Base-by-base conservation (phyloP, 2,797 vertebrate species). In the Hoplostethus mediterraneus region DNA sequence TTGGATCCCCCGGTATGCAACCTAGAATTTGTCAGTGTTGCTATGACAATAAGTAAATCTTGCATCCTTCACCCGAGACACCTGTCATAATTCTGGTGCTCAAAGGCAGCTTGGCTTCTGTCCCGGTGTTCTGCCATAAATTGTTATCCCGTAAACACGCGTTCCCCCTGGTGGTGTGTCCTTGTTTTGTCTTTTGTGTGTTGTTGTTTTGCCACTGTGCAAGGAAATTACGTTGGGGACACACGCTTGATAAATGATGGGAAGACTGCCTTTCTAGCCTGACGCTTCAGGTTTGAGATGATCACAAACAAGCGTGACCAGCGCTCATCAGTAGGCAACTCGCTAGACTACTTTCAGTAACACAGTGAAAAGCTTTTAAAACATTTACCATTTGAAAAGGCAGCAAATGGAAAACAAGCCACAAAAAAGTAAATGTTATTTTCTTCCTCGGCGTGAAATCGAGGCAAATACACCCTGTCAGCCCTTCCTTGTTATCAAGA, bases 211-310 rank as follows among this genome's bases (percentile, higher is more conserved):
- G 36, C 21, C 36, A 31, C 21, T 31, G 16, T 42, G 59, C 38
- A 25, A 7, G 1, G 16, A 13, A 12, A 36, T 47, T 4, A 65
- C n/a, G 28, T 31, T 6, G 17, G 6, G 3, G 44, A 45, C 4
- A 38, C 36, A 30, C 45, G 59, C 21, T 38, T 67, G 31, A 48
- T 67, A 52, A 53, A 63, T 5, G 48, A 40, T 36, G 44, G 28
- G 16, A 11, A 14, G 13, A 59, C 42, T 56, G 4, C 63, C 21
- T 30, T 54, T 28, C 60, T 5, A 65, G 40, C 7, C 42, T 44
- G 42, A 17, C 28, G 13, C 8, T n/a, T 42, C 21, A 13, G 6
- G 12, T 56, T 51, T 30, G 12, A 62, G 52, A 31, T n/a, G 5
- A 45, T 28, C 31, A 61, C 14, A 45, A 30, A 38, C 1, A 33